Conservation (phyloP, 2,797 vertebrate species). For the Pogonophryne albipinna region DNA sequence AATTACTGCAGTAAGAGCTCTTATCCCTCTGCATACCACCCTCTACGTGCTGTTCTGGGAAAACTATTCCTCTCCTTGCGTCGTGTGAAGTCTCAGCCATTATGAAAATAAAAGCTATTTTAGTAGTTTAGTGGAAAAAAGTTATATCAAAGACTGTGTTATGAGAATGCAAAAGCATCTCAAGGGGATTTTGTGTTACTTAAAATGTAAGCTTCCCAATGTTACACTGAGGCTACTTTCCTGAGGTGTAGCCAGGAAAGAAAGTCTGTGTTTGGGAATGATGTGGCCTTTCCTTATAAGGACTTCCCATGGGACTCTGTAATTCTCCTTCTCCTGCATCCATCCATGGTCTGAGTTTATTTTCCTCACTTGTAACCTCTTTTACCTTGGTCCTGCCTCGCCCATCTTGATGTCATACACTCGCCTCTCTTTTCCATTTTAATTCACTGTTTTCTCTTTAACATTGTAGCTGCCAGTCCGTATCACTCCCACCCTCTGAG, state of each 20-base stretch:
- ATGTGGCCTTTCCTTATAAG: constrained; percentile 73
- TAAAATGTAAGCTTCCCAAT: constrained; percentile 65
- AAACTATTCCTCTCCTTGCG: constrained; percentile 12
- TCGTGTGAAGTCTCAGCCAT: constrained; percentile 47
- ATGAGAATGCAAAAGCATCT: constrained; percentile 58
- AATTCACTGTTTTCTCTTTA: constrained; percentile 12
- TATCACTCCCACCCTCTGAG: constrained; percentile 52
- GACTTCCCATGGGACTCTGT: constrained; percentile 58
- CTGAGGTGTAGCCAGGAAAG: constrained; percentile 66
- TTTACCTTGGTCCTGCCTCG: constrained; percentile 24
- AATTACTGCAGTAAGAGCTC: constrained; percentile 46
- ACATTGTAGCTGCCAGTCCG: constrained; percentile 27
- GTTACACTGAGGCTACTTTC: constrained; percentile 46
- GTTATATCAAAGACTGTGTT: constrained; percentile 48
- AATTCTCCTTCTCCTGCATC: constrained; percentile 56
- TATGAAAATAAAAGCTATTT: constrained; percentile 13
- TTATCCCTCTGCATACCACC: constrained; percentile 37
- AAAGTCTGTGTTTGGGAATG: constrained; percentile 66
- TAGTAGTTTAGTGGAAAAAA: constrained; percentile 42
- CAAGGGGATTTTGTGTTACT: constrained; percentile 60
- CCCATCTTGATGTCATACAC: constrained; percentile 29
- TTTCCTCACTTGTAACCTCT: not conserved
- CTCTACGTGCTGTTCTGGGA: constrained; percentile 39
- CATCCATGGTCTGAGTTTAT: constrained; percentile 39
- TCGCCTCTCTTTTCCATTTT: constrained; percentile 13